These are phyloP conservation scores for Caenorhabditis sp. DNA, from an alignment of 2,888 invertebrate genomes.

Conservation along the genomic window DNA sequence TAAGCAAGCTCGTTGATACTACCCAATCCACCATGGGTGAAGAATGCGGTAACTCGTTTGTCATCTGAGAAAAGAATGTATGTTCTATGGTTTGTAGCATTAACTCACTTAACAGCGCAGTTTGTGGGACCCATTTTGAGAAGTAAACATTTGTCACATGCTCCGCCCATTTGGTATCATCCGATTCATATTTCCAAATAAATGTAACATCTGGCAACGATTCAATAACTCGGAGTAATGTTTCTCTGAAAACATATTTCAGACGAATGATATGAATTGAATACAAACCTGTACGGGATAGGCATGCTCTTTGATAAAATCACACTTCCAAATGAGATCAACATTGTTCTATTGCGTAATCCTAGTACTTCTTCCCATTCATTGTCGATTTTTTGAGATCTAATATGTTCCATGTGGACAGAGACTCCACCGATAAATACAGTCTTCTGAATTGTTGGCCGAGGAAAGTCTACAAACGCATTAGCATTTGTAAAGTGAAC, in stretches of 20 bases:
- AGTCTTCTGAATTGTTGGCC: slow-evolving; percentile 26
- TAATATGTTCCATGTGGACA: slow-evolving; percentile 24
- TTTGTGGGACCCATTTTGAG: slow-evolving; percentile 36
- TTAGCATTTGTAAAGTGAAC: slow-evolving; percentile 23
- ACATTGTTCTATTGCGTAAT: slow-evolving; percentile 10
- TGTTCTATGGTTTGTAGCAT: too few species aligned
- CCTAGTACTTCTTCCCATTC: slow-evolving; percentile 12
- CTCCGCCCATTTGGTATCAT: slow-evolving; percentile 14
- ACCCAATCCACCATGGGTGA: slow-evolving; percentile 34
- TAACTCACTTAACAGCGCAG: slow-evolving; percentile 16
- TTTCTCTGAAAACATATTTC: not conserved
- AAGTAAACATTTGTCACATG: slow-evolving; percentile 16
- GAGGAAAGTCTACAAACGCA: slow-evolving; percentile 44
- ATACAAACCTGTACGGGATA: not conserved
- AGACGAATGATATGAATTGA: too few species aligned
- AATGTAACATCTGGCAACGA: slow-evolving; percentile 26
- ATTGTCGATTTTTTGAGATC: slow-evolving; percentile 3
- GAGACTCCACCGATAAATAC: slow-evolving; percentile 34
- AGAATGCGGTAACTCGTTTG: slow-evolving; percentile 17
- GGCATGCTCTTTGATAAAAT: slow-evolving; percentile 14
- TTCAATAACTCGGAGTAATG: slow-evolving; percentile 7
- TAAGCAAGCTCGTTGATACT: slow-evolving; percentile 36
- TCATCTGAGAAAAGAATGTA: slow-evolving; percentile 14
- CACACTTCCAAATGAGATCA: slow-evolving; percentile 22
- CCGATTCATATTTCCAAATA: slow-evolving; percentile 40